phyloP scores from a whole-genome alignment of 2,797 vertebrate species.

The Molothrus aeneus region DNA sequence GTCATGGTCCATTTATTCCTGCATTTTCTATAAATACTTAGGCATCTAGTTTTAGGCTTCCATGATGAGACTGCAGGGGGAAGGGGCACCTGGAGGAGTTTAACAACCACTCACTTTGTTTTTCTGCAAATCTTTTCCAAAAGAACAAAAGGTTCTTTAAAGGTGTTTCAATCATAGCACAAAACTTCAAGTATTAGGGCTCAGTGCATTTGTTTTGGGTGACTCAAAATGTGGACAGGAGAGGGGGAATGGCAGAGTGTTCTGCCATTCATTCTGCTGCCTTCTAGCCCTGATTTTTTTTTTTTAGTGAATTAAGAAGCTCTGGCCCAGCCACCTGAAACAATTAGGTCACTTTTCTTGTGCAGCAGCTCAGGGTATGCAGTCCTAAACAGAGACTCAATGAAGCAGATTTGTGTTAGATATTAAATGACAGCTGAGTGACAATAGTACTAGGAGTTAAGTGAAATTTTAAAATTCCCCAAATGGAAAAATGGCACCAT shows the following conservation, averaged over 20 bases:
- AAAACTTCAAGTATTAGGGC: background rate
- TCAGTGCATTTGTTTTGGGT: background rate
- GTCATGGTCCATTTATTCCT: background rate
- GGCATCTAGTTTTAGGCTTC: background rate
- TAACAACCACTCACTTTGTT: background rate
- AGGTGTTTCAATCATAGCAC: background rate
- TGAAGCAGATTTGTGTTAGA: background rate
- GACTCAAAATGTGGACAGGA: background rate
- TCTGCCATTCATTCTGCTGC: background rate
- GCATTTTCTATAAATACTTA: background rate
- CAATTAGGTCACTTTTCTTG: background rate
- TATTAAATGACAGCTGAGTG: background rate
- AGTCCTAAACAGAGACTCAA: background rate
- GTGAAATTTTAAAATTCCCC: background rate
- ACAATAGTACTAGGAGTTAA: background rate
- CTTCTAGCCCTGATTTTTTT: background rate
- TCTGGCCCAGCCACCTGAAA: background rate
- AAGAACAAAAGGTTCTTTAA: background rate
- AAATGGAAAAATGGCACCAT: background rate
- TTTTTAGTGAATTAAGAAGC: background rate
- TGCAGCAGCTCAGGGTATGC: background rate
- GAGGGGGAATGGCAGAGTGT: background rate
- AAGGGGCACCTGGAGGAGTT: background rate
- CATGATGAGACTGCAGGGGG: rapidly evolving
- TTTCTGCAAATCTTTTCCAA: background rate